phyloP scores from a whole-genome alignment of 2,797 vertebrate species.

The Girardinus metallicus region DNA sequence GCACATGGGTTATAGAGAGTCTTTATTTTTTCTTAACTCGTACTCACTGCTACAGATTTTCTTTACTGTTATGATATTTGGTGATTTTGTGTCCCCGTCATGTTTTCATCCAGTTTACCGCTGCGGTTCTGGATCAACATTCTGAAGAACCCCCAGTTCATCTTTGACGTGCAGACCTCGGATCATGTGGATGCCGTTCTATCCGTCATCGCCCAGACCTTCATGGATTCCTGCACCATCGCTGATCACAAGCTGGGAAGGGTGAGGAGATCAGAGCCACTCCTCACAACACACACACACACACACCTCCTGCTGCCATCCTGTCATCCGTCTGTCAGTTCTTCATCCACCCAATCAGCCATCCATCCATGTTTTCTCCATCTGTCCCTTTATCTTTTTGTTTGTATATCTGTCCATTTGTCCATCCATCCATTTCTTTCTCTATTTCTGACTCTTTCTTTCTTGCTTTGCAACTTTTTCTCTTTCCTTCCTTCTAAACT shows the following conservation, averaged over 20 bases:
- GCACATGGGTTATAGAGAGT: background rate
- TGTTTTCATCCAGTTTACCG: constrained; percentile 83
- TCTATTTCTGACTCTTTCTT: too few relatives aligned
- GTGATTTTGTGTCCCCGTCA: background rate
- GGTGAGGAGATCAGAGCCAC: constrained; percentile 77
- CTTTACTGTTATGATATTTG: background rate
- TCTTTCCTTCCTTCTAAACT: too few relatives aligned
- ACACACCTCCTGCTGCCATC: too few relatives aligned
- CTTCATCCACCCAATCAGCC: background rate
- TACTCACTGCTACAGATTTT: background rate
- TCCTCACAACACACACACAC: background rate
- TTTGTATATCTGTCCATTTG: background rate
- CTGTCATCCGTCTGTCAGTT: background rate
- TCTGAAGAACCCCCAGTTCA: constrained; percentile 97
- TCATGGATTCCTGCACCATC: constrained; percentile 97
- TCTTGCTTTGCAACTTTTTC: background rate
- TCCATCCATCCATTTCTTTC: background rate
- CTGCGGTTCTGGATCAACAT: constrained; percentile 98
- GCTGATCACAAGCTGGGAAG: constrained; percentile 96
- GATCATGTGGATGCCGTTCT: constrained; percentile 94
- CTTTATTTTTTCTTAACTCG: background rate
- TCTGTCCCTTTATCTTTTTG: background rate
- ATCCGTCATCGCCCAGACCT: constrained; percentile 96
- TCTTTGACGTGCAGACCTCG: constrained; percentile 94
- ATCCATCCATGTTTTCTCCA: background rate